phyloP scores from a whole-genome alignment of 23 tunicate species.

The Halocynthia aurantium region DNA sequence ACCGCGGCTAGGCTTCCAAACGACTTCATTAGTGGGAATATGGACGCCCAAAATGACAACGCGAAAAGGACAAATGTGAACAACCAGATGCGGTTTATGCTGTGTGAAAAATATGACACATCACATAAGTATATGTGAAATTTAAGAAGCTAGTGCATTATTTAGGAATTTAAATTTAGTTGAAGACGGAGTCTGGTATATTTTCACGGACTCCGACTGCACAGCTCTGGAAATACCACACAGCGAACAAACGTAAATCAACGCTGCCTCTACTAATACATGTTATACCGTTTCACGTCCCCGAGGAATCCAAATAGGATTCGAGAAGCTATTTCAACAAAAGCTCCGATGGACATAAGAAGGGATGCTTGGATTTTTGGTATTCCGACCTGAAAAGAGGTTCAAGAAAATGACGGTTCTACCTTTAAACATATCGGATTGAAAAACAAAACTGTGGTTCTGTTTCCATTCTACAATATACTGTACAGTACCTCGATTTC shows the following conservation, averaged over 20 bases:
- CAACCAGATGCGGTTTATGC: slow-evolving; percentile 73
- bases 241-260: too few species aligned
- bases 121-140: background rate
- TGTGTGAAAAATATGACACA: background rate
- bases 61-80: slow-evolving; percentile 52
- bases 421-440: too few species aligned
- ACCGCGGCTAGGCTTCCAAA: slow-evolving; percentile 54
- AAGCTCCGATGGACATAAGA: slow-evolving; percentile 72
- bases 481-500: slow-evolving; percentile 37
- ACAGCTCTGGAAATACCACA: too few species aligned
- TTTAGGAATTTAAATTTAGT: too few species aligned
- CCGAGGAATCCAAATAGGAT: slow-evolving; percentile 74
- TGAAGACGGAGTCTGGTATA: too few species aligned
- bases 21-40: slow-evolving; percentile 44
- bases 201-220: too few species aligned
- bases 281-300: slow-evolving; percentile 50
- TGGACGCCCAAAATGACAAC: slow-evolving; percentile 37
- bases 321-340: slow-evolving; percentile 53
- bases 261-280: too few species aligned
- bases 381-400: slow-evolving; percentile 35
- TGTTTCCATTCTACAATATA: too few species aligned
- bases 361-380: slow-evolving; percentile 51
- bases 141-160: background rate
- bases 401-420: too few species aligned
- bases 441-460: too few species aligned